Evolutionary conservation across 2,797 vertebrate genomes (phyloP).

Genomic region (Tympanoctomys barrerae): DNA sequence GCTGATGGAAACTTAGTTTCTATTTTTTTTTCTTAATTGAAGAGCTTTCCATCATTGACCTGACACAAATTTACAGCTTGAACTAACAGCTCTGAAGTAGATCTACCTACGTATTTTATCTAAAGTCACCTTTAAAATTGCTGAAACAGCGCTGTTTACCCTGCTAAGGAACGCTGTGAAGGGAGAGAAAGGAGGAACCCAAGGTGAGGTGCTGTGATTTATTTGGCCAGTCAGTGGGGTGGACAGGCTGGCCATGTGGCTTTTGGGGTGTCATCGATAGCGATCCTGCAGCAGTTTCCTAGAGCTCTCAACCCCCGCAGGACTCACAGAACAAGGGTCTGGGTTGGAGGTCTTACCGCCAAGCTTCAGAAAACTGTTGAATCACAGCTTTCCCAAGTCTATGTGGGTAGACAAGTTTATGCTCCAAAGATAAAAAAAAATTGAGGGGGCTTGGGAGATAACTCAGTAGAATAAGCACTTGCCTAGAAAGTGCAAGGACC

Average conservation of each 20-base stretch:
- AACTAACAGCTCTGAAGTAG: conserved; percentile 61
- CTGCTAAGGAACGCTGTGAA: neutral
- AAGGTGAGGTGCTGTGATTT: neutral
- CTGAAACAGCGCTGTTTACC: conserved; percentile 62
- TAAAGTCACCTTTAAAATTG: conserved; percentile 80
- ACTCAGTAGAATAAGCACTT: no score
- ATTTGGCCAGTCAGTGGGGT: neutral
- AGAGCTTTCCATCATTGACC: conserved; percentile 55
- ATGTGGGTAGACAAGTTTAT: neutral
- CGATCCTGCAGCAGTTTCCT: accelerated
- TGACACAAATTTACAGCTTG: conserved; percentile 73
- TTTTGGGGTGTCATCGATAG: neutral
- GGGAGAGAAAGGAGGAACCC: neutral
- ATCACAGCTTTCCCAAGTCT: neutral
- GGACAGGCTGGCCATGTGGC: neutral
- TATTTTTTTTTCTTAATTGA: conserved; percentile 64
- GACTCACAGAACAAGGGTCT: neutral
- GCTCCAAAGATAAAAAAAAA: neutral
- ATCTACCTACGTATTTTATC: conserved; percentile 79
- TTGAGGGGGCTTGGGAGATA: no score
- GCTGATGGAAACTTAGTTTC: neutral
- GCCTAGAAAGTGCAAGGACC: no score
- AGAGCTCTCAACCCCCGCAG: neutral
- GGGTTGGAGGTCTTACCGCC: neutral
- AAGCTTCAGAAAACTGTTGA: no score